Base-by-base conservation (phyloP, 2,113 vertebrate species). In the Xyrauchen texanus region DNA sequence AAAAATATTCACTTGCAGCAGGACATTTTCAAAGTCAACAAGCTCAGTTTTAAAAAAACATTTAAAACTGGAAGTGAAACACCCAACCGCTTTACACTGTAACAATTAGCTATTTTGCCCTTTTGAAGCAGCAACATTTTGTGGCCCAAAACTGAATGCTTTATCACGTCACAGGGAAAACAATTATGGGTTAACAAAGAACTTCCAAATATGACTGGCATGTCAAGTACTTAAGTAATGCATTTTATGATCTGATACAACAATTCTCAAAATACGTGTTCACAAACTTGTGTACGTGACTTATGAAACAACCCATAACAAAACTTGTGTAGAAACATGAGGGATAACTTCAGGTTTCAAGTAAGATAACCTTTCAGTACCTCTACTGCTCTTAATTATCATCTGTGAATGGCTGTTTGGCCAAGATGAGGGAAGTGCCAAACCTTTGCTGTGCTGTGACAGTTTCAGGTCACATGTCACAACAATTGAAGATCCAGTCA, bases 401-500 rank as follows among this genome's bases (percentile, higher is more conserved):
- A 70, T 72, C 65, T 71, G 42, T 69, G 15, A 82, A 84, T 66
- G 49, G 66, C 78, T 73, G 79, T 77, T 76, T 52, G 12, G 75
- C 82, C 81, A 89, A 83, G 82, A 85, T 80, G 80, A 87, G 84
- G 63, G 77, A 87, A 83, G 87, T 88, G 90, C 89, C 87, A 90
- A 74, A 91, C 85, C 87, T 92, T 90, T 90, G 87, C 87, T 85
- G 77, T 12, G 80, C 85, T 74, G 84, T 84, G 80, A 88, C 87
- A 89, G 90, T 92, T 91, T 92, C 85, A 84, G 89, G 90, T 93
- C 91, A 91, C 89, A 88, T 91, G 92, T 92, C 90, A 92, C 89
- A 92, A 93, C 90, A 91, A 89, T 89, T 87, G 90, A 93, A 93
- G 92, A 92, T 92, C 90, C n/a, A n/a, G n/a, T n/a, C n/a, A n/a